Base-by-base conservation (phyloP, 1,140 invertebrate species). In the Drosophila nannoptera region DNA sequence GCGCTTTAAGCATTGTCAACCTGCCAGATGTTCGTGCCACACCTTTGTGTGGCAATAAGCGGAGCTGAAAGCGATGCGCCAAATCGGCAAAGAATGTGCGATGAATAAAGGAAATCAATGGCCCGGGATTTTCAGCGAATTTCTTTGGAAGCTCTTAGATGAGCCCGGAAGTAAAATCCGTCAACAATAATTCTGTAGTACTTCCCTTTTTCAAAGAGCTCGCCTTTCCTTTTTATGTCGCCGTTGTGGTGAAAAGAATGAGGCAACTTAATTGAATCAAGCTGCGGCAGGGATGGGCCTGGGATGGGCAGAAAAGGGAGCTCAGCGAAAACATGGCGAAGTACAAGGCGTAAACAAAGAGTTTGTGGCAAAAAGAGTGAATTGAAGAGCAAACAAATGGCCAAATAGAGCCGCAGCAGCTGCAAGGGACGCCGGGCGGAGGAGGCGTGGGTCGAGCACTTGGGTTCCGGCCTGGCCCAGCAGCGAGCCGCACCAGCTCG, bases 341-440 rank as follows among this genome's bases (percentile, higher is more conserved):
- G 12, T 36, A 56, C 38, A 78, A 71, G 42, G 48, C 60, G 16
- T 32, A 35, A 60, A 64, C 33, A 46, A 33, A 53, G 53, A 72
- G 48, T 66, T 43, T 29, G 58, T 46, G 69, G 22, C 22, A 69
- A 72, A 78, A 78, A 59, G 61, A 73, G 73, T 76, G 73, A 76
- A 84, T 83, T 84, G 60, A 84, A 78, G 78, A 73, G 80, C 84
- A 84, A 83, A 83, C 76, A 83, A 83, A 83, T 83, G 84, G 68
- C 73, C 72, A 43, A 43, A 43, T 43, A 14, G 43, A 45, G 43
- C 42, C 62, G 33, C 4, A 38, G 40, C 22, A 49, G 31, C 31
- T 22, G 45, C 49, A 31, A 12, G 11, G 29, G 38, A 36, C 9
- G 33, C 8, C 2, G 2, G 7, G 40, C 6, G n/a, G n/a, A n/a